Base-by-base conservation (phyloP, 2,113 vertebrate species). In the Oncorhynchus tshawytscha region DNA sequence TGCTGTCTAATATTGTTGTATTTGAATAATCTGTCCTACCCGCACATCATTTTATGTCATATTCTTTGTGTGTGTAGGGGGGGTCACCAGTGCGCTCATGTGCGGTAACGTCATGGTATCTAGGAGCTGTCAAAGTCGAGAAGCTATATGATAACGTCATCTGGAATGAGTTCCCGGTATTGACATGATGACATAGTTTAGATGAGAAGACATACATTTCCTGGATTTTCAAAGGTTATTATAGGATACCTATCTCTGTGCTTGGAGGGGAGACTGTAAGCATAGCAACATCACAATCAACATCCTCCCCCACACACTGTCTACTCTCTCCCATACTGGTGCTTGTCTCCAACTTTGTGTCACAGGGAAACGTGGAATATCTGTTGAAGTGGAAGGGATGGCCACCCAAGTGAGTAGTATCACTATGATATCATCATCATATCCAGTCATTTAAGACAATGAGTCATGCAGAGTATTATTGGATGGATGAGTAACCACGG, bases 311-410 rank as follows among this genome's bases (percentile, higher is more conserved):
- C 29, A 70, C 25, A 54, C 64, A 8, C 49, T 39, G 5, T 45
- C 39, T 2, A 2, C 39, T 45, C 74, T 62, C 29, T 54, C 16
- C 1, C 12, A 18, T 39, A 76, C 48, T 49, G 39, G 39, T 84
- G 45, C 77, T 31, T 15, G 27, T 15, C 22, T 66, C 22, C 60
- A 60, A 74, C 18, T 73, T 80, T 79, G 4, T 92, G 84, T 92
- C 77, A 45, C 87, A 99, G 98, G 97, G 98, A 66, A 96, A 96
- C 91, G 96, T 99, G 86, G 97, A 99, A 81, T 99, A 99, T 88
- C 94, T 99, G 85, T 91, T 99, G 88, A 99, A 99, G 89, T 99
- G 98, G 98, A 98, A 98, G 93, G 98, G 97, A 89, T 99, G 98
- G 98, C 96, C 98, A 54, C 97, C 97, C 78, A 99, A 99, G 98